phyloP scores from a whole-genome alignment of 2,797 vertebrate genomes.

The Xerus rutilus region DNA sequence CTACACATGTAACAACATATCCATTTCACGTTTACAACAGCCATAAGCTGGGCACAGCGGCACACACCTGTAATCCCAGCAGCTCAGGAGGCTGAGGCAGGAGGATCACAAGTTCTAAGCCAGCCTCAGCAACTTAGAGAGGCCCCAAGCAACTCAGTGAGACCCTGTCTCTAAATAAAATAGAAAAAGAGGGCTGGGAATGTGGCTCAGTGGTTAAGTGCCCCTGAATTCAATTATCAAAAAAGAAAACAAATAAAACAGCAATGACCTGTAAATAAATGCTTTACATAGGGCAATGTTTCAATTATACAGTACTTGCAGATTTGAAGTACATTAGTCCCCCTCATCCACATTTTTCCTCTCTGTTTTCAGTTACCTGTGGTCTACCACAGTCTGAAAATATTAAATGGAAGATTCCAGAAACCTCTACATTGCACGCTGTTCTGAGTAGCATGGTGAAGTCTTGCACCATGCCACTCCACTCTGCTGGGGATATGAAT shows the following conservation, averaged over 20 bases:
- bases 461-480: too few species aligned
- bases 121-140: too few species aligned
- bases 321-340: background rate
- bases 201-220: too few species aligned
- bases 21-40: background rate
- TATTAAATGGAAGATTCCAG: background rate
- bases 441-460: too few species aligned
- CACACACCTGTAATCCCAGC: too few species aligned
- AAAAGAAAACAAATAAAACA: background rate
- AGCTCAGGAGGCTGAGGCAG: too few species aligned
- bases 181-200: too few species aligned
- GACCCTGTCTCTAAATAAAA: too few species aligned
- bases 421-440: background rate
- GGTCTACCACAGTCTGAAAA: background rate
- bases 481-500: background rate
- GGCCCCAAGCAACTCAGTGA: too few species aligned
- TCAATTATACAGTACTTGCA: background rate
- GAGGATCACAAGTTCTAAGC: too few species aligned
- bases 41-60: background rate
- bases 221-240: too few species aligned
- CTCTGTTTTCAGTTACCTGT: background rate
- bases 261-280: background rate
- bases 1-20: background rate
- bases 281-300: background rate
- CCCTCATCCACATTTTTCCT: background rate